Conservation (phyloP, 2,888 invertebrate genomes). For the Julus scandinavius region DNA sequence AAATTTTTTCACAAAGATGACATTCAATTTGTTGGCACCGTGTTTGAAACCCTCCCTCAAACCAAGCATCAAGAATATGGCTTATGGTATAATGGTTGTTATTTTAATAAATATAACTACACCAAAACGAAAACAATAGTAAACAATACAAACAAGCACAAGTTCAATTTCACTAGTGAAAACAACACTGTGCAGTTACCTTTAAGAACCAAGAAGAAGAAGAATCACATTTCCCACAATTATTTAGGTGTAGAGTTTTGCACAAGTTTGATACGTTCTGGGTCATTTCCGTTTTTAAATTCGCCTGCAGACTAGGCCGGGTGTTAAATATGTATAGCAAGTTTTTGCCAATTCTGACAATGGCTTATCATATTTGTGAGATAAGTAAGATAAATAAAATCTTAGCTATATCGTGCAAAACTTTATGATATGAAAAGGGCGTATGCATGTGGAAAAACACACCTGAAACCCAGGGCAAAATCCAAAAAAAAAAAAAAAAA, state of each 20-base stretch:
- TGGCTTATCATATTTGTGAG: background rate
- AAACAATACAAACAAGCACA: background rate
- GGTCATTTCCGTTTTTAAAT: background rate
- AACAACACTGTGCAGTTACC: background rate
- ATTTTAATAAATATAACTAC: background rate
- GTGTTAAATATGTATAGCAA: background rate
- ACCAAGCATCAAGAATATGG: background rate
- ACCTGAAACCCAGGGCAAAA: background rate
- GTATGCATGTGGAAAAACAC: background rate
- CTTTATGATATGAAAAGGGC: conserved; percentile 2
- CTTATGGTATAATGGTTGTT: too few species aligned
- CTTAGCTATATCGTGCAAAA: background rate
- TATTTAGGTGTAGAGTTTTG: background rate
- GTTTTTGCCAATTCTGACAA: background rate
- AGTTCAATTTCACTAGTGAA: background rate
- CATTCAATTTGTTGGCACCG: too few species aligned
- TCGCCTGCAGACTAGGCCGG: background rate
- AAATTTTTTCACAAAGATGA: too few species aligned
- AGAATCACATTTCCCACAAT: conserved; percentile 3
- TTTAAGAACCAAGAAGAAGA: background rate
- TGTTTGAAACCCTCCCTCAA: too few species aligned
- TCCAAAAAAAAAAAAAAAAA: background rate
- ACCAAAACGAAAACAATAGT: background rate
- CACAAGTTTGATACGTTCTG: background rate
- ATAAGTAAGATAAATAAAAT: conserved; percentile 37